These are phyloP conservation scores for Hemicordylus capensis DNA, from an alignment of 2,113 vertebrate species.

Conservation along the genomic window DNA sequence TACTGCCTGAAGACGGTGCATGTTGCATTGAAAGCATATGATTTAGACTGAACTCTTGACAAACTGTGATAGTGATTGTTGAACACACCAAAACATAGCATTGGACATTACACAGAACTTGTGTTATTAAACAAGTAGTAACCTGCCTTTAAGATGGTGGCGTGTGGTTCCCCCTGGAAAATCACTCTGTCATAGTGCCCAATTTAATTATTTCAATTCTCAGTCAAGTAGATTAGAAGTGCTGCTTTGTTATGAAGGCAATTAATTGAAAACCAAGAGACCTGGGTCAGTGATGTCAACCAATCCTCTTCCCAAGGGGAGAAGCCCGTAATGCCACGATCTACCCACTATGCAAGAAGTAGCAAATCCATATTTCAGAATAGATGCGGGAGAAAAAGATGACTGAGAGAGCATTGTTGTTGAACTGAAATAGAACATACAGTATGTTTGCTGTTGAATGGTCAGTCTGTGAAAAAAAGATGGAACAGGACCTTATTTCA, in stretches of 20 bases:
- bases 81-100: neutral
- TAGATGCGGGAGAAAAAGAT: neutral
- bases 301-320: neutral
- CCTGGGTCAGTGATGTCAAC: neutral
- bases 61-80: neutral
- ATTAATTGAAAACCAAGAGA: constrained; percentile 3
- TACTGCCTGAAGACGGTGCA: too few relatives aligned
- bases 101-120: neutral
- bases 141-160: neutral
- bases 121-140: constrained; percentile 11
- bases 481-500: too few relatives aligned
- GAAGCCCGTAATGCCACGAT: neutral
- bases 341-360: neutral
- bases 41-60: neutral
- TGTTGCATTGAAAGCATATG: too few relatives aligned
- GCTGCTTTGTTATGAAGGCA: neutral
- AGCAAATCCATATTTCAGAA: neutral
- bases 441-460: too few relatives aligned
- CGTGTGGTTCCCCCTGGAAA: neutral
- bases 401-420: neutral
- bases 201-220: constrained; percentile 23
- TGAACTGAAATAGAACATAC: neutral
- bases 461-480: too few relatives aligned
- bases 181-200: neutral
- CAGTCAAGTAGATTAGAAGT: constrained; percentile 1